Base-by-base conservation (phyloP, 1,140 invertebrate genomes). In the Tetraneura akinire region DNA sequence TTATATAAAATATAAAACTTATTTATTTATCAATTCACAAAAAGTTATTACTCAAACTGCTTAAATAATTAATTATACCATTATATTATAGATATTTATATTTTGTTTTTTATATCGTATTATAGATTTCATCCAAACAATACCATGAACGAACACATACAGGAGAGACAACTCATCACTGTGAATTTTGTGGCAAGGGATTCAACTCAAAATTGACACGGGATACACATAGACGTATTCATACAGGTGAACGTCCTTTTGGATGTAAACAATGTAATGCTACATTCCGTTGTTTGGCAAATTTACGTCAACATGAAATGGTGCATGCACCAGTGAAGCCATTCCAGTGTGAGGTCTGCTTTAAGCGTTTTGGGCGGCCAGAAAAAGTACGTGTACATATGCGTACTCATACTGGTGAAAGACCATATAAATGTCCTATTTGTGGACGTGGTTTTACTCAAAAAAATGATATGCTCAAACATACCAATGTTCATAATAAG, bases 381-480 rank as follows among this genome's bases (percentile, higher is more conserved):
- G 88, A 88, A 37, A 88, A 88, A 82, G 82, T 89, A 1, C 88
- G 88, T 51, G 88, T 89, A 57, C 88, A 89, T 16, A 85, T 86
- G 81, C 86, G 89, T 13, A 89, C 87, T 0, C 90, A 96, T 83
- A 95, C 93, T 0, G 94, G 91, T 0, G 91, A 92, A 82, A 91
- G 90, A 82, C 92, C 92, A 0, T 93, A 91, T 80, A 88, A 90
- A 1, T 95, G 93, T 83, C 88, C 90, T 78, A 88, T 90, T 53
- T 92, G 91, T 83, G 89, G 91, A 47, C 87, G 82, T 76, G 82
- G 76, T 11, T 89, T 89, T 82, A 85, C 85, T 1, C 86, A 86
- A 73, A 86, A 86, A 76, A 84, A 85, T 66, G 85, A 86, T 26
- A 85, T 86, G 85, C 70, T 85, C 1, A 86, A 86, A 53, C 87